Conservation (phyloP, 2,113 vertebrate genomes). For the Cacatua alba region DNA sequence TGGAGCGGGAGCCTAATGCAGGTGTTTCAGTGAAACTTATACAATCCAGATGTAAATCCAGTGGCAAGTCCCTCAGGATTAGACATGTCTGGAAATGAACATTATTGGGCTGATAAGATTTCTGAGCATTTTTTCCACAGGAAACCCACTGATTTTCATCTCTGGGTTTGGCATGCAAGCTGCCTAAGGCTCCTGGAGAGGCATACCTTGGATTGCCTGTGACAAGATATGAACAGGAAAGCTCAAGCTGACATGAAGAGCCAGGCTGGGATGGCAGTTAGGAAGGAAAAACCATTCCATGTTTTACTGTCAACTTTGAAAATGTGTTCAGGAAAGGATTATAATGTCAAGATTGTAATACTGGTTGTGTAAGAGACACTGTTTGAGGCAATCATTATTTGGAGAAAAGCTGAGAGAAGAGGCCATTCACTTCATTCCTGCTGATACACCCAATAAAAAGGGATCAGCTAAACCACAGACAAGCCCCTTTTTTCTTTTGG, state of each 20-base stretch:
- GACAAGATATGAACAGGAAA: conserved; percentile 43
- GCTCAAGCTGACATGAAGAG: background rate
- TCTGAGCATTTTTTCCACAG: conserved; percentile 65
- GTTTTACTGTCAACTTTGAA: background rate
- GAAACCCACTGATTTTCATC: conserved; percentile 64
- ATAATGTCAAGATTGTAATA: conserved; percentile 17
- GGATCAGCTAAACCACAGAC: conserved; percentile 54
- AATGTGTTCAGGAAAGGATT: conserved; percentile 54
- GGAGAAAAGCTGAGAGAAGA: conserved; percentile 25
- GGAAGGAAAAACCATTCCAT: background rate
- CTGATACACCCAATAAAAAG: conserved; percentile 19
- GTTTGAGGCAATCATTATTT: background rate
- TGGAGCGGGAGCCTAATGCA: conserved; percentile 32
- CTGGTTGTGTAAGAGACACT: background rate
- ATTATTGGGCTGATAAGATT: conserved; percentile 67
- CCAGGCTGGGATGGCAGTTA: conserved; percentile 21
- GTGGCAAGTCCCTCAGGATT: conserved; percentile 62
- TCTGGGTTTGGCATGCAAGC: conserved; percentile 14
- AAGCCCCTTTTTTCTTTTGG: conserved; percentile 22
- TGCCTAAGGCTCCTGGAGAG: conserved; percentile 41
- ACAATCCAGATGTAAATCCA: conserved; percentile 68
- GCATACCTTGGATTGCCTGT: conserved; percentile 21
- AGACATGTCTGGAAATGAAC: conserved; percentile 66
- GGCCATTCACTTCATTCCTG: conserved; percentile 38
- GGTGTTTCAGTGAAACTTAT: conserved; percentile 61